Evolutionary conservation across 2,888 invertebrate genomes (phyloP).

Genomic region (Calameuta pallipes): DNA sequence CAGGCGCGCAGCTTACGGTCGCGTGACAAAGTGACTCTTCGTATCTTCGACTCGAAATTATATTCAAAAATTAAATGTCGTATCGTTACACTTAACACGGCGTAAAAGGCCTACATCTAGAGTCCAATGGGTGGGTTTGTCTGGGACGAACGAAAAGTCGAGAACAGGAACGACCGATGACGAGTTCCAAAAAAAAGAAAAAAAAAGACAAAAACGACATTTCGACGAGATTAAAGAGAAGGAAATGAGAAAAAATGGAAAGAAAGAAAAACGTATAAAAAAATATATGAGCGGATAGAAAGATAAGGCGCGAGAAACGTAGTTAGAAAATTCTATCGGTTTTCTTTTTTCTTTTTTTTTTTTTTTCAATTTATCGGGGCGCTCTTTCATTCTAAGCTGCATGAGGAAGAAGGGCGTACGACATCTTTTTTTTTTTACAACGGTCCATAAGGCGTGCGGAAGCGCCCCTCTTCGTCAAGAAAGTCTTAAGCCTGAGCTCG

Average conservation of each 20-base stretch:
- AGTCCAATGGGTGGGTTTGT: constrained; percentile 27
- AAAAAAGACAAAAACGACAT: background rate
- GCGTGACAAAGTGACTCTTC: background rate
- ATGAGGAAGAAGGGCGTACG: background rate
- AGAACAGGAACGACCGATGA: constrained; percentile 16
- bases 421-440: constrained; percentile 28
- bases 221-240: background rate
- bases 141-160: constrained; percentile 11
- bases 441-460: constrained; percentile 18
- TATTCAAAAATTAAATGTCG: constrained; percentile 10
- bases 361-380: background rate
- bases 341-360: background rate
- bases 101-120: constrained; percentile 39
- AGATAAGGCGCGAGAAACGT: background rate
- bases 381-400: constrained; percentile 3
- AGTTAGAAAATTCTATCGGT: background rate
- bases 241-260: background rate
- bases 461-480: background rate
- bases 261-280: background rate
- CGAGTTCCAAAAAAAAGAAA: background rate
- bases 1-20: background rate
- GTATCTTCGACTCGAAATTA: background rate
- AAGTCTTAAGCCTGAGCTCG: background rate
- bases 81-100: constrained; percentile 45
- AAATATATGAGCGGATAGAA: constrained; percentile 6